Evolutionary conservation across 2,113 vertebrate species (phyloP).

Genomic region (Labeo rohita): DNA sequence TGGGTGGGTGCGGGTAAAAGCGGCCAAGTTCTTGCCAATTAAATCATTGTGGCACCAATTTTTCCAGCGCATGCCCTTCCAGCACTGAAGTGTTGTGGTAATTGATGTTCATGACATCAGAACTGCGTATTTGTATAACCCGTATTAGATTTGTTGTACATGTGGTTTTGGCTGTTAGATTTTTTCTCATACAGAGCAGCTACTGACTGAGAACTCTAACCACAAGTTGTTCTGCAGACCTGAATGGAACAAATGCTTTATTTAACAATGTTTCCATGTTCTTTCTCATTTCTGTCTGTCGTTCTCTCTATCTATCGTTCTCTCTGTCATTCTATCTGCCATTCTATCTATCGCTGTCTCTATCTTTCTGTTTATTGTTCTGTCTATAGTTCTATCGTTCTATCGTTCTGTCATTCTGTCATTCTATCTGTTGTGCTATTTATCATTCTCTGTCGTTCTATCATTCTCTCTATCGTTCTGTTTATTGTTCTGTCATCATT

Average conservation of each 20-base stretch:
- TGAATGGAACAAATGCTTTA: neutral
- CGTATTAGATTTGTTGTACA: conserved; percentile 45
- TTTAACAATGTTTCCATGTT: neutral
- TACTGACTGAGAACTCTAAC: conserved; percentile 18
- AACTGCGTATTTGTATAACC: conserved; percentile 57
- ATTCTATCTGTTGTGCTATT: too few species aligned
- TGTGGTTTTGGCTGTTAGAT: conserved; percentile 19
- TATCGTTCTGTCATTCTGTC: neutral
- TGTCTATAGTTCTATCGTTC: neutral
- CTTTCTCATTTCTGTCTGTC: neutral
- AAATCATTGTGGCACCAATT: conserved; percentile 58
- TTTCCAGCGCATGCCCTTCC: conserved; percentile 54
- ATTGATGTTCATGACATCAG: conserved; percentile 59
- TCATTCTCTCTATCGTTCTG: neutral
- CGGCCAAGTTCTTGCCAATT: conserved; percentile 51
- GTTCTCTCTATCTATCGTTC: neutral
- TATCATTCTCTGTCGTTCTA: neutral
- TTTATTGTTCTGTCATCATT: neutral
- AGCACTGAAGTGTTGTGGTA: conserved; percentile 51
- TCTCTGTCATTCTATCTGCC: neutral
- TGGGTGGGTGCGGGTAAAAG: conserved; percentile 36
- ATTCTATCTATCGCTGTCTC: neutral
- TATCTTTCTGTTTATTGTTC: neutral
- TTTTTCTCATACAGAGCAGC: conserved; percentile 12
- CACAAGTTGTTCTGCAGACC: neutral